These are phyloP conservation scores for Rhinopomastus cyanomelas DNA, from an alignment of 2,113 vertebrate species.

Conservation along the genomic window DNA sequence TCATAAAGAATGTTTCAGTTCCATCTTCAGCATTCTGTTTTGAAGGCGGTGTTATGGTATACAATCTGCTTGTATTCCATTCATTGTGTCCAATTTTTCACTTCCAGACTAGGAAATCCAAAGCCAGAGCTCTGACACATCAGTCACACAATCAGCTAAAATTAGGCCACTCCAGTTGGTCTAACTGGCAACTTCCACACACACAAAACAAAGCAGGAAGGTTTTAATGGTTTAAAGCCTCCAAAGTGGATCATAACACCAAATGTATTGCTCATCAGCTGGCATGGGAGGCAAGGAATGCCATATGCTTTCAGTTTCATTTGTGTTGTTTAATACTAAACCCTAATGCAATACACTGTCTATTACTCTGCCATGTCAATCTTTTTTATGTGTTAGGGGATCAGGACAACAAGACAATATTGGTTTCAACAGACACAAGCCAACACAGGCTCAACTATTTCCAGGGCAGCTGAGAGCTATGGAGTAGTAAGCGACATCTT, in stretches of 20 bases:
- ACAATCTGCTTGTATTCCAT: not conserved
- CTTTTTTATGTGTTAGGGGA: conserved; percentile 28
- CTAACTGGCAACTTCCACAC: conserved; percentile 54
- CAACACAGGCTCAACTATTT: conserved; percentile 16
- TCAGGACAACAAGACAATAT: conserved; percentile 34
- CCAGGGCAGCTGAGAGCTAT: conserved; percentile 4
- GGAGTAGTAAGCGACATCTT: not conserved
- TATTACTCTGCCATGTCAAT: conserved; percentile 53
- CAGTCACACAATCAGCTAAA: conserved; percentile 50
- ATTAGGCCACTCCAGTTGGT: conserved; percentile 54
- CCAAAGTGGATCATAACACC: conserved; percentile 68
- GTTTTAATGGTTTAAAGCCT: conserved; percentile 66
- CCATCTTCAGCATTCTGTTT: not conserved
- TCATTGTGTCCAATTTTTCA: not conserved
- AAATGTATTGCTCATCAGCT: conserved; percentile 59
- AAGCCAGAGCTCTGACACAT: conserved; percentile 30
- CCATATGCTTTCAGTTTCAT: conserved; percentile 66
- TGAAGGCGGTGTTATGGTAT: not conserved
- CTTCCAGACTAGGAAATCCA: not conserved
- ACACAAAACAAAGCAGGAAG: conserved; percentile 52
- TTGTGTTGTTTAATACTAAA: conserved; percentile 56
- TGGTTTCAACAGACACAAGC: conserved; percentile 9
- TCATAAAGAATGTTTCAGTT: not conserved
- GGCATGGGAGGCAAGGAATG: conserved; percentile 43
- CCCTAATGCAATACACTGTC: conserved; percentile 36